Conservation (phyloP, 2,797 vertebrate genomes). For the Cossypha caffra region DNA sequence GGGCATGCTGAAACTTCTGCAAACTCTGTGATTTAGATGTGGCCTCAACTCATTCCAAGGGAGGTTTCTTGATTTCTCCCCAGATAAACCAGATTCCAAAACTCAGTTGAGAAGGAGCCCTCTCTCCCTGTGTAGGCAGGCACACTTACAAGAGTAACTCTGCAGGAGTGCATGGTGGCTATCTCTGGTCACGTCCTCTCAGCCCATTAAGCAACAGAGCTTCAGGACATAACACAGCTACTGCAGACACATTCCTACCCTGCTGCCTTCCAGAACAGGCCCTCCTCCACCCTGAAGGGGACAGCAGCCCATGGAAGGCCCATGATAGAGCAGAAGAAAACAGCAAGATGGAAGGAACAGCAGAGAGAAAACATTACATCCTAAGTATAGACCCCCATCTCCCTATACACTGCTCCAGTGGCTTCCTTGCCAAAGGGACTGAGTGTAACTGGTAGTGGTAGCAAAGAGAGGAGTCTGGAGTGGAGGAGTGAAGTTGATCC, state of each 20-base stretch:
- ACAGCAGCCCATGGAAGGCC: not conserved
- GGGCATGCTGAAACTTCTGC: not conserved
- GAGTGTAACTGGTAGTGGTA: not conserved
- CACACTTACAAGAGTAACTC: not conserved
- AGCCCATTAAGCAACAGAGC: not conserved
- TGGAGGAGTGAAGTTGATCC: not conserved
- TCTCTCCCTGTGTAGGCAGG: not conserved
- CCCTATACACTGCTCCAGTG: not conserved
- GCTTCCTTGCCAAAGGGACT: not conserved
- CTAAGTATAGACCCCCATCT: not conserved
- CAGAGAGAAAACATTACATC: not conserved
- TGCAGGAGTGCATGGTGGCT: not conserved
- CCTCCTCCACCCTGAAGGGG: not conserved
- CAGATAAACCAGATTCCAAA: not conserved
- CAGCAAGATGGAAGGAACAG: not conserved
- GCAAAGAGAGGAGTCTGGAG: not conserved
- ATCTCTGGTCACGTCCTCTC: not conserved
- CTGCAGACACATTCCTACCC: not conserved
- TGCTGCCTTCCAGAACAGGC: not conserved
- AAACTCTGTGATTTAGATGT: not conserved
- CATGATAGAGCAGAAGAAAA: not conserved
- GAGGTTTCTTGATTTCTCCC: not conserved
- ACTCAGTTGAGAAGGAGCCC: not conserved
- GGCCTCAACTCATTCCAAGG: not conserved
- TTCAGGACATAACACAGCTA: not conserved